Base-by-base conservation (phyloP, 2,888 invertebrate species). In the Hermodice carunculata region DNA sequence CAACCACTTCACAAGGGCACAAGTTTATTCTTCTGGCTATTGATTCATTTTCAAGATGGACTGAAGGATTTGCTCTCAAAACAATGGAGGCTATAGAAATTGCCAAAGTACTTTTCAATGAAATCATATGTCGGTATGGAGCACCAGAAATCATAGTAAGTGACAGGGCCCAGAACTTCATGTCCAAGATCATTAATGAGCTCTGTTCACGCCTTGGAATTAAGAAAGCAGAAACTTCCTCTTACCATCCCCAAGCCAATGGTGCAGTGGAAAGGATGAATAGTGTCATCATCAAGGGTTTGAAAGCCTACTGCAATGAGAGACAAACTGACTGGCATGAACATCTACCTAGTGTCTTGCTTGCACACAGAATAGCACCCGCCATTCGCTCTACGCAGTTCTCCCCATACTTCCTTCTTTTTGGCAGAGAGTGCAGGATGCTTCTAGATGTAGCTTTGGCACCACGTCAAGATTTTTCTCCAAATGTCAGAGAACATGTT, bases 161-260 rank as follows among this genome's bases (percentile, higher is more conserved):
- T 11, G 48, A 48, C 48, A 48, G 48, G 29, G 48, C 28, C 4
- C 11, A n/a, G n/a, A 48, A 48, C 24, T 48, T 48, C n/a, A 48
- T 48, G 48, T 22, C 22, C 11, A 29, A 29, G 6, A 11, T 48
- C 14, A n/a, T 48, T n/a, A 48, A 48, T 26, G 48, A 26, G n/a
- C n/a, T 48, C 26, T 48, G 24, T 29, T 48, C 48, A 22, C 24
- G 26, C 3, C 29, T 48, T n/a, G 48, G 29, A 11, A 48, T 48
- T 11, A 48, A 48, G 24, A 48, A n/a, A 24, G 48, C 29, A 6
- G 5, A 22, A 3, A 48, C 48, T 14, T 11, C 8, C 24, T 11
- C 8, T 4, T 48, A 48, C 24, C 48, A 48, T 24, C 22, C 48
- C 8, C 48, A 48, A n/a, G 11, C 22, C 4, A 48, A 48, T 24